Evolutionary conservation across 2,888 invertebrate genomes (phyloP).

Genomic region (Ichneumoninae sp.): DNA sequence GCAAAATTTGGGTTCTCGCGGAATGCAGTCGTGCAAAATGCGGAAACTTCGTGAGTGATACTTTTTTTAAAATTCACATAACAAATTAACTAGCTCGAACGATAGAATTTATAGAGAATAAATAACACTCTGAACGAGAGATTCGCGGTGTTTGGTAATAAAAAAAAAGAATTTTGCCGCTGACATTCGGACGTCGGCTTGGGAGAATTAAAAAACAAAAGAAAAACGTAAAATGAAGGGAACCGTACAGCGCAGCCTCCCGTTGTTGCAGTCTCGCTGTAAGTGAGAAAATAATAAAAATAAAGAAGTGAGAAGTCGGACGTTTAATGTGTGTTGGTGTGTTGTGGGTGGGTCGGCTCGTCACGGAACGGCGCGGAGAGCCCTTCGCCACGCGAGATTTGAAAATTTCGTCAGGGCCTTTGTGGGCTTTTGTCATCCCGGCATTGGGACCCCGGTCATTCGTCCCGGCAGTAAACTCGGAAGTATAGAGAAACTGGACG

Average conservation of each 20-base stretch:
- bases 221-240: slow-evolving; percentile 44
- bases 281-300: slow-evolving; percentile 60
- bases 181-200: neutral
- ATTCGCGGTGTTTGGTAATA: neutral
- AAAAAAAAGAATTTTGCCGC: neutral
- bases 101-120: neutral
- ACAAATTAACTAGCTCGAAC: neutral
- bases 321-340: slow-evolving; percentile 28
- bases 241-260: slow-evolving; percentile 25
- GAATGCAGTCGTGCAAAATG: slow-evolving; percentile 3
- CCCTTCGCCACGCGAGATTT: slow-evolving; percentile 75
- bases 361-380: slow-evolving; percentile 47
- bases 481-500: slow-evolving; percentile 64
- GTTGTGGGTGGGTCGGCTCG: slow-evolving; percentile 47
- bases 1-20: slow-evolving; percentile 18
- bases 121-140: neutral
- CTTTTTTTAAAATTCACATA: neutral
- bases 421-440: slow-evolving; percentile 67
- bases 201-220: slow-evolving; percentile 38
- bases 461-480: slow-evolving; percentile 70
- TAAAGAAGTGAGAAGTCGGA: slow-evolving; percentile 55
- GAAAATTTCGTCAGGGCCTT: slow-evolving; percentile 73
- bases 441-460: slow-evolving; percentile 66
- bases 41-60: slow-evolving; percentile 44
- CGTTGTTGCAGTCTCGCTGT: slow-evolving; percentile 24